A percentile compares a stretch with the other conserved stretches of the same genome.
Evolutionary conservation across 2,797 vertebrate species (phyloP).

Genomic region (Astyanax mexicanus): DNA sequence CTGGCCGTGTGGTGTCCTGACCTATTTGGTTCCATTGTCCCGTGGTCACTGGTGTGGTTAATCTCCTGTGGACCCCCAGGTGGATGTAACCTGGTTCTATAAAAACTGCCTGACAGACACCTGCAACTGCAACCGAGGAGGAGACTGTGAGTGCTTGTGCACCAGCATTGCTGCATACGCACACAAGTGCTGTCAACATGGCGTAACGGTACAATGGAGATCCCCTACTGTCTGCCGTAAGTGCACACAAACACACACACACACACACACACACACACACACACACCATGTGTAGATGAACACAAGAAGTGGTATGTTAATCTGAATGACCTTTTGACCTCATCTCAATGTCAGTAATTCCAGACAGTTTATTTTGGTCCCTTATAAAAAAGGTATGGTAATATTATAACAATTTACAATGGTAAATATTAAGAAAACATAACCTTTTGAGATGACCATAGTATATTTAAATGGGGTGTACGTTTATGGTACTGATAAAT

Average conservation of each 20-base stretch:
- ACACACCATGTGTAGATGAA: background rate
- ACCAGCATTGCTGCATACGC: slow-evolving; percentile 95
- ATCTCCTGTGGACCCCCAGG: slow-evolving; percentile 73
- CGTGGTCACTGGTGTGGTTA: slow-evolving; percentile 67
- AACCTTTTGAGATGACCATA: too few relatives aligned
- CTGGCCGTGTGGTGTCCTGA: slow-evolving; percentile 1
- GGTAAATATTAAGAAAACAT: too few relatives aligned
- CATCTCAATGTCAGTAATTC: background rate
- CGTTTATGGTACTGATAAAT: too few relatives aligned
- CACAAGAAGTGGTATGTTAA: background rate
- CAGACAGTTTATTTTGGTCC: background rate
- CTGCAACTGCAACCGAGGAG: slow-evolving; percentile 95
- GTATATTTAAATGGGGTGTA: too few relatives aligned
- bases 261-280: too few relatives aligned
- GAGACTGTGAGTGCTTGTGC: slow-evolving; percentile 96
- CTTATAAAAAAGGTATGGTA: too few relatives aligned
- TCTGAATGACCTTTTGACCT: slow-evolving; percentile 32
- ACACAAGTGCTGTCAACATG: slow-evolving; percentile 96
- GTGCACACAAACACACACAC: slow-evolving; percentile 63
- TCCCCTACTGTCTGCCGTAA: slow-evolving; percentile 90
- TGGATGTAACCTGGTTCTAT: slow-evolving; percentile 98
- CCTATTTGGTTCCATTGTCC: slow-evolving; percentile 59
- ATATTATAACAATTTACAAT: too few relatives aligned
- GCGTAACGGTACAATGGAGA: slow-evolving; percentile 90
- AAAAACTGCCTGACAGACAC: slow-evolving; percentile 98